Evolutionary conservation across 1,140 invertebrate genomes (phyloP).

Genomic region (Polyergus mexicanus): DNA sequence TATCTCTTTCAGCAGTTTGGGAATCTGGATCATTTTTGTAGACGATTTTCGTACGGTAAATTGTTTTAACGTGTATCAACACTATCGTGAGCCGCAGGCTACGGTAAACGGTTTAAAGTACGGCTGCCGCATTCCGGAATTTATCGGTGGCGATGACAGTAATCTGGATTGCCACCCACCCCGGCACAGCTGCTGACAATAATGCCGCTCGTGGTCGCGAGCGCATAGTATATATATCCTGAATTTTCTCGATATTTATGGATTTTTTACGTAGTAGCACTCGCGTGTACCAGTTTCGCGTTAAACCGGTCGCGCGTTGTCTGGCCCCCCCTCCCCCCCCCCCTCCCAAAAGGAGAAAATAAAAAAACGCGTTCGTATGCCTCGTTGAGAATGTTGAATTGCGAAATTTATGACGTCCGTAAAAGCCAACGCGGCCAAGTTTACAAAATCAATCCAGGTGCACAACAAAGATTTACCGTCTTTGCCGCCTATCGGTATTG

Average conservation of each 20-base stretch:
- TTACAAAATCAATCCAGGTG: slow-evolving; percentile 67
- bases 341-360: neutral
- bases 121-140: slow-evolving; percentile 35
- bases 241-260: slow-evolving; percentile 35
- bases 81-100: slow-evolving; percentile 48
- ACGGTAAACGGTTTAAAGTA: slow-evolving; percentile 59
- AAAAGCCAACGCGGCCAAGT: slow-evolving; percentile 60
- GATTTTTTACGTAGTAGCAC: slow-evolving; percentile 48
- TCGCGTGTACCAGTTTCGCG: slow-evolving; percentile 34
- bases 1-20: neutral
- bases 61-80: slow-evolving; percentile 61
- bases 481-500: slow-evolving; percentile 31
- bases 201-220: slow-evolving; percentile 39
- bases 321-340: no score
- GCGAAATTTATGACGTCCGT: slow-evolving; percentile 54
- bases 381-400: slow-evolving; percentile 23
- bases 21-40: neutral
- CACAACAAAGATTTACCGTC: slow-evolving; percentile 10
- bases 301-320: slow-evolving; percentile 40
- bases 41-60: slow-evolving; percentile 47
- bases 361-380: neutral
- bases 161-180: slow-evolving; percentile 54
- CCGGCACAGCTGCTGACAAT: slow-evolving; percentile 59
- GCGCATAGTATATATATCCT: slow-evolving; percentile 50
- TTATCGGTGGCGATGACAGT: slow-evolving; percentile 66